These are phyloP conservation scores for Maniola hyperantus DNA, from an alignment of 2,888 invertebrate genomes.

Conservation along the genomic window DNA sequence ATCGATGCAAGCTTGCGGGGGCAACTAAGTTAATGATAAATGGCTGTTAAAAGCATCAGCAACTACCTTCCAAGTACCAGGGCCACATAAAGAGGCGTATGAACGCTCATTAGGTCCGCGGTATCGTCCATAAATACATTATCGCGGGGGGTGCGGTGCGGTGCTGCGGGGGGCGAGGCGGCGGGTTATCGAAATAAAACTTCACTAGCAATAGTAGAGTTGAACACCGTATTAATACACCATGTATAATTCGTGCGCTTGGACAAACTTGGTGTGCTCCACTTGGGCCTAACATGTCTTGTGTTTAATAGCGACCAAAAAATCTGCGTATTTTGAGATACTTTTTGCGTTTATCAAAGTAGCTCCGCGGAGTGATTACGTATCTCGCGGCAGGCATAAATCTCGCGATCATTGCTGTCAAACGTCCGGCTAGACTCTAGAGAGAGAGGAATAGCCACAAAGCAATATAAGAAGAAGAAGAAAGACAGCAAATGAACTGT, in stretches of 20 bases:
- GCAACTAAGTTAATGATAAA: constrained; percentile 45
- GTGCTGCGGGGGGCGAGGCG: constrained; percentile 47
- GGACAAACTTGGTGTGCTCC: constrained; percentile 69
- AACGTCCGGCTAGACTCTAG: too few relatives aligned
- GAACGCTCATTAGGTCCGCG: constrained; percentile 78
- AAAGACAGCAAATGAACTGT: too few relatives aligned
- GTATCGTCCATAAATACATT: constrained; percentile 82
- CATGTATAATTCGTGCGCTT: constrained; percentile 80
- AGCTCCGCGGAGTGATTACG: too few relatives aligned
- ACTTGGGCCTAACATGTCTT: constrained; percentile 39
- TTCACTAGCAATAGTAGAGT: constrained; percentile 81
- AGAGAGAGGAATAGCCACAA: too few relatives aligned
- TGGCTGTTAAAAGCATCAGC: constrained; percentile 45
- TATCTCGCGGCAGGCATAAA: too few relatives aligned
- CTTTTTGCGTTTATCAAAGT: too few relatives aligned
- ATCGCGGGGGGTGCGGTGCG: constrained; percentile 54
- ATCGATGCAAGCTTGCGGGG: constrained; percentile 17
- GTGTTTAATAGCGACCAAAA: too few relatives aligned
- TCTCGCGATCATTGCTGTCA: too few relatives aligned
- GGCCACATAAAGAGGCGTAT: constrained; percentile 72
- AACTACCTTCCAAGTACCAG: constrained; percentile 47
- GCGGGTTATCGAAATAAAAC: constrained; percentile 80
- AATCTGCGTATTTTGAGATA: too few relatives aligned
- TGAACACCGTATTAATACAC: constrained; percentile 82
- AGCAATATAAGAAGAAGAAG: too few relatives aligned